Evolutionary conservation across 2,797 vertebrate genomes (phyloP), one percentile per base, ranked within the genome.

Genomic region (Vultur gryphus): DNA sequence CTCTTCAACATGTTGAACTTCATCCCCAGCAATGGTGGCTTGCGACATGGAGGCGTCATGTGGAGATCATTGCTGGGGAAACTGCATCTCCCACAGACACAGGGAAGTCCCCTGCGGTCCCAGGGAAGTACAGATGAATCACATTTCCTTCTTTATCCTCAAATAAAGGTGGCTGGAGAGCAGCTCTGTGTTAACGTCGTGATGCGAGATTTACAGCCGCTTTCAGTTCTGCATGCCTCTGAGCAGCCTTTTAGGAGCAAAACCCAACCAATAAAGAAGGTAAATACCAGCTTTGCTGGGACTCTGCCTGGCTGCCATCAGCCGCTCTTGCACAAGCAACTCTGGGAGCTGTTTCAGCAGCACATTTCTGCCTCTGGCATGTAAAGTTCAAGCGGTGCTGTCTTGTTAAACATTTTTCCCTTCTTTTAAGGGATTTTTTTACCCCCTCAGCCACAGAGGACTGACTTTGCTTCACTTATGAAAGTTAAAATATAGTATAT

Each of bases 71-170:
- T 1, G 2, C 69, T 26, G 37, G 25, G 33, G n/a, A 78, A 89
- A 26, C 26, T 23, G 17, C 55, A 26, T 11, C 64, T 80, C 24
- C 75, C 33, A 20, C 33, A 20, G 44, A 64, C 6, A 41, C 0
- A 0, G n/a, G 71, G 81, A 48, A 54, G 33, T 59, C 26, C 21
- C 55, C 51, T 2, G 0, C 0, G 0, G 8, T 44, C 29, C 26
- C 43, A 54, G 46, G 15, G 35, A 79, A 62, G 37, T 3, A 5
- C 51, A 11, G 35, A 11, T 80, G 29, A 89, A 73, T 73, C 76
- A 66, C 25, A 11, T 77, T 70, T 91, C 82, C 75, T 86, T 92
- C 72, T 51, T 54, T 37, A 41, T 33, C 21, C 20, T 87, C 58
- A 62, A 3, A 39, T 20, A 48, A 64, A 57, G 3, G 43, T n/a